These are phyloP conservation scores for Hippocampus barbouri DNA, from an alignment of 2,113 vertebrate species.

Conservation along the genomic window DNA sequence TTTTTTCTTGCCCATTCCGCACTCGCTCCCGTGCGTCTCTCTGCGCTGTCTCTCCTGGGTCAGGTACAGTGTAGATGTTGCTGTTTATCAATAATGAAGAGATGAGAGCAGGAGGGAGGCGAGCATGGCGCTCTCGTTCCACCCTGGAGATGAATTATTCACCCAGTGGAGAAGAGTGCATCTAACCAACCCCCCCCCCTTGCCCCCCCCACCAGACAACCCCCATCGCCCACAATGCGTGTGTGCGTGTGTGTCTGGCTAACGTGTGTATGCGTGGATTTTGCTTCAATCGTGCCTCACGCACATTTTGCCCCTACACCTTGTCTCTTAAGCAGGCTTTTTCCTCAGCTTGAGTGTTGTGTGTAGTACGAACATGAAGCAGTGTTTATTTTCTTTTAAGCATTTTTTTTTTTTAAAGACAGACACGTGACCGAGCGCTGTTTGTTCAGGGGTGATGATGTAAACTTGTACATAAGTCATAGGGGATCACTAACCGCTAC, in stretches of 20 bases:
- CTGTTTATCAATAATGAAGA: constrained; percentile 74
- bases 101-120: constrained; percentile 53
- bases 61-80: constrained; percentile 69
- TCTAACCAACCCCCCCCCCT: constrained; percentile 10
- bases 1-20: background rate
- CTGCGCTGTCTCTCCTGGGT: constrained; percentile 39
- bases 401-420: background rate
- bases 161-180: constrained; percentile 48
- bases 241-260: constrained; percentile 25
- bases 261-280: constrained; percentile 22
- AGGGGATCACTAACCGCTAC: no score
- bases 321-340: constrained; percentile 25
- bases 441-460: no score
- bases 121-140: constrained; percentile 52
- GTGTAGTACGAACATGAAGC: constrained; percentile 15
- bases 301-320: constrained; percentile 24
- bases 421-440: no score
- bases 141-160: constrained; percentile 67
- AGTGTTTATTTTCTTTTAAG: background rate
- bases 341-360: constrained; percentile 10
- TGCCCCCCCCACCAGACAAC: no score
- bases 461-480: no score
- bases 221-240: background rate
- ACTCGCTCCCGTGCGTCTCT: background rate
- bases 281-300: constrained; percentile 24